Evolutionary conservation across 1,140 invertebrate species (phyloP), one percentile per base, ranked within the genome.

Genomic region (Drosophila erecta): DNA sequence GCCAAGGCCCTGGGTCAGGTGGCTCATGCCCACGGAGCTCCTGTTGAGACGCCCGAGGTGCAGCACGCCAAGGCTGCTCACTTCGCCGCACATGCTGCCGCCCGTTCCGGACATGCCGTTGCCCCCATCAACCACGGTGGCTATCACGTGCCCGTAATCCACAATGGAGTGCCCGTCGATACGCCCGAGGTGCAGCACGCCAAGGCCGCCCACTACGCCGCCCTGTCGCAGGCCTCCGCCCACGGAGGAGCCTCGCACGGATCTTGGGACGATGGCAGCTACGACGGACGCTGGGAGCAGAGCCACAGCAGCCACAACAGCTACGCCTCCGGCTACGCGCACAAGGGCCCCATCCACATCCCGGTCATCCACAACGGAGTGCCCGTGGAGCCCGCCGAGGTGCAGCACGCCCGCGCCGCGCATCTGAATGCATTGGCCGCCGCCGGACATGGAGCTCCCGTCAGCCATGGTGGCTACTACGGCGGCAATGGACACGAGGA

Each of bases 171-270:
- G 3, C 94, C 94, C 6, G 93, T 94, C 0, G 94, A 95, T 50
- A 94, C 94, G 5, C 93, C 93, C 43, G 94, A 94, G 75, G 94
- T 95, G 3, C 93, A 94, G 59, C 93, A 94, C 74, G 94, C 94
- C 20, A 94, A 94, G 76, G 93, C 94, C n/a, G 93, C 93, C 8
- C 94, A 95, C 77, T 91, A 93, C 56, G 93, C 93, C n/a, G 94
- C 94, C 15, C 65, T 94, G 8, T 93, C 93, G 3, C 92, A 93
- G 44, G 93, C 94, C 10, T 92, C 93, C 1, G 92, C 92, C 2
- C 75, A 86, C 20, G 64, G 76, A 44, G 69, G 79, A 47, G 65
- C 75, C 44, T 83, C 84, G 0, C 79, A 89, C 64, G 78, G 72
- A 64, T 81, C 86, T 55, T 90, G 86, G 81, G 85, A 90, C 12